phyloP scores from a whole-genome alignment of 2,113 vertebrate genomes.

The Uria aalge region DNA sequence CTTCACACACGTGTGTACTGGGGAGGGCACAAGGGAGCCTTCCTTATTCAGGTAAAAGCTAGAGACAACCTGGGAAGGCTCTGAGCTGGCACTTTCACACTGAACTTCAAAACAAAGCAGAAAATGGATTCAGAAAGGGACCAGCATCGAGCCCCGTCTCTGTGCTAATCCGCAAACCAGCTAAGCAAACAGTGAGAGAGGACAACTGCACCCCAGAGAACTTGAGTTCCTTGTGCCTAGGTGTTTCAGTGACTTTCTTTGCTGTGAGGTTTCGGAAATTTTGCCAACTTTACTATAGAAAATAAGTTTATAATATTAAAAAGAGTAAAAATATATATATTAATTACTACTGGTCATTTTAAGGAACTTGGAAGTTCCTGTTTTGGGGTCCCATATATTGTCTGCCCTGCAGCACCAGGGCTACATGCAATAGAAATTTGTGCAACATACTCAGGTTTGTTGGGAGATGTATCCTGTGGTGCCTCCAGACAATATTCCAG shows the following conservation, averaged over 20 bases:
- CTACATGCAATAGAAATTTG: not conserved
- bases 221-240: not conserved
- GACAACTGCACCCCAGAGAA: not conserved
- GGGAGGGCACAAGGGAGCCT: constrained; percentile 17
- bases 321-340: not conserved
- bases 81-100: not conserved
- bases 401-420: not conserved
- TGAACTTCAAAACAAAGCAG: not conserved
- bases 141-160: not conserved
- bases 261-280: not conserved
- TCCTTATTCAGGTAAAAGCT: constrained; percentile 30
- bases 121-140: not conserved
- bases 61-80: not conserved
- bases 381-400: not conserved
- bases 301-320: not conserved
- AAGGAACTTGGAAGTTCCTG: not conserved
- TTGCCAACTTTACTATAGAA: not conserved
- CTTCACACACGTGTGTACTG: not conserved
- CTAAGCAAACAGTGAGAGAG: not conserved
- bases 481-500: not conserved
- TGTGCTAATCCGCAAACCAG: not conserved
- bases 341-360: not conserved
- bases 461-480: not conserved
- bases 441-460: not conserved
- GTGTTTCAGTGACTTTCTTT: not conserved